Evolutionary conservation across 2,113 vertebrate genomes (phyloP).

Genomic region (Bubo scandiacus): DNA sequence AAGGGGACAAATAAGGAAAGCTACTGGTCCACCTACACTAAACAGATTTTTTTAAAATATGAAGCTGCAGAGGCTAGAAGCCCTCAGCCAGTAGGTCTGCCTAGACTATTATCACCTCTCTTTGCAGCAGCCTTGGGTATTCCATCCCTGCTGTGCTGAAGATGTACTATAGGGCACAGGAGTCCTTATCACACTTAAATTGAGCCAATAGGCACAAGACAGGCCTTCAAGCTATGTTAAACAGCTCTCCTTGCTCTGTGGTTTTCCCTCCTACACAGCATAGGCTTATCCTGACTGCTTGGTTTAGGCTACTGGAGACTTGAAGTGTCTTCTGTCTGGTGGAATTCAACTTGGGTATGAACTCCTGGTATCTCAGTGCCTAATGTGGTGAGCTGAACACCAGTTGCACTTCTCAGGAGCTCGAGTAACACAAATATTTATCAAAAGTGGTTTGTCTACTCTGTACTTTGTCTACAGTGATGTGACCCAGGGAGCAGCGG

Average conservation of each 20-base stretch:
- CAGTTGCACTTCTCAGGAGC: fast-evolving
- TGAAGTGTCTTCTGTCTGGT: neutral
- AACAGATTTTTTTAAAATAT: neutral
- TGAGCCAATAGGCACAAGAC: fast-evolving
- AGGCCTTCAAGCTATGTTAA: neutral
- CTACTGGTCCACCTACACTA: fast-evolving
- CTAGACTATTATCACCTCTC: no score
- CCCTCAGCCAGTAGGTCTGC: neutral
- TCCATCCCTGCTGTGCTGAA: neutral
- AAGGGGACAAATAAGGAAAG: neutral
- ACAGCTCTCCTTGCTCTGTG: neutral
- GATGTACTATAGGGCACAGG: neutral
- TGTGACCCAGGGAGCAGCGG: no score
- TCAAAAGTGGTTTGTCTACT: neutral
- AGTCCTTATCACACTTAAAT: neutral
- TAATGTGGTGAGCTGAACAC: neutral
- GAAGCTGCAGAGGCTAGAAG: no score
- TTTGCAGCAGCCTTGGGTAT: no score
- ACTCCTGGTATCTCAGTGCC: neutral
- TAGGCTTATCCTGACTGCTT: neutral
- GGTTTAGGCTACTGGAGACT: neutral
- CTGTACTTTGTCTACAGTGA: no score
- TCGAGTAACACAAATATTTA: no score
- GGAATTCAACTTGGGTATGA: no score
- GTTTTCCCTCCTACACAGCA: neutral